Evolutionary conservation across 2,888 invertebrate genomes (phyloP).

Genomic region (Hoplodrina blanda): DNA sequence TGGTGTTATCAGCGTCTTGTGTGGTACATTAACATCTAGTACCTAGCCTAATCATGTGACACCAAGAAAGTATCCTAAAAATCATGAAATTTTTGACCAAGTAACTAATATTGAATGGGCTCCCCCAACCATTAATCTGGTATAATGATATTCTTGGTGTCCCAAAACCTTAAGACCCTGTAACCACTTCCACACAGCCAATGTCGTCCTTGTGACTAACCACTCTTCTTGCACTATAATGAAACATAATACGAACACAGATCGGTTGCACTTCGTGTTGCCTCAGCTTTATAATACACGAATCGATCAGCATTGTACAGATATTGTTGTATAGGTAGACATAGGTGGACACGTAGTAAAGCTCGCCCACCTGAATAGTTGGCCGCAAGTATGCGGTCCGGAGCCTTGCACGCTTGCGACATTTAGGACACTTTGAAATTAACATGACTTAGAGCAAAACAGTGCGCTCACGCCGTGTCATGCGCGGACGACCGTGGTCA

Average conservation of each 20-base stretch:
- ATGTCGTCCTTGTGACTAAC: slow-evolving; percentile 89
- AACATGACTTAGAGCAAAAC: slow-evolving; percentile 79
- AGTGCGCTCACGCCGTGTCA: slow-evolving; percentile 68
- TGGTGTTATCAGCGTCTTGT: slow-evolving; percentile 76
- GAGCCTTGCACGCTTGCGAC: slow-evolving; percentile 78
- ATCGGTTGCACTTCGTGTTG: slow-evolving; percentile 56
- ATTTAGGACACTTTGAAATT: slow-evolving; percentile 80
- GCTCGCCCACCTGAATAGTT: slow-evolving; percentile 74
- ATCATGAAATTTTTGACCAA: slow-evolving; percentile 29
- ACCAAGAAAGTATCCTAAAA: slow-evolving; percentile 52
- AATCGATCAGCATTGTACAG: slow-evolving; percentile 59
- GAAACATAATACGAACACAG: slow-evolving; percentile 59
- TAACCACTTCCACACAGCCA: slow-evolving; percentile 81
- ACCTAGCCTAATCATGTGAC: slow-evolving; percentile 66
- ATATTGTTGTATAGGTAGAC: slow-evolving; percentile 66
- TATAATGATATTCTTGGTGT: slow-evolving; percentile 60
- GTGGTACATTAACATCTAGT: slow-evolving; percentile 78
- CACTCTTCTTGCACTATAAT: slow-evolving; percentile 82
- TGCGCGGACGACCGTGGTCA: slow-evolving; percentile 78
- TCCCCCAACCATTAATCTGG: slow-evolving; percentile 40
- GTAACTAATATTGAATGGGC: slow-evolving; percentile 46
- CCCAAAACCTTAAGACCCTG: slow-evolving; percentile 69
- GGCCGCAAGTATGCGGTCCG: slow-evolving; percentile 76
- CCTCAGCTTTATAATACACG: slow-evolving; percentile 46
- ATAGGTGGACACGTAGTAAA: slow-evolving; percentile 62